Percentiles rank a stretch among this genome's conserved stretches.
Conservation (phyloP, 1,140 invertebrate species). For the Hydropsyche tenuis region DNA sequence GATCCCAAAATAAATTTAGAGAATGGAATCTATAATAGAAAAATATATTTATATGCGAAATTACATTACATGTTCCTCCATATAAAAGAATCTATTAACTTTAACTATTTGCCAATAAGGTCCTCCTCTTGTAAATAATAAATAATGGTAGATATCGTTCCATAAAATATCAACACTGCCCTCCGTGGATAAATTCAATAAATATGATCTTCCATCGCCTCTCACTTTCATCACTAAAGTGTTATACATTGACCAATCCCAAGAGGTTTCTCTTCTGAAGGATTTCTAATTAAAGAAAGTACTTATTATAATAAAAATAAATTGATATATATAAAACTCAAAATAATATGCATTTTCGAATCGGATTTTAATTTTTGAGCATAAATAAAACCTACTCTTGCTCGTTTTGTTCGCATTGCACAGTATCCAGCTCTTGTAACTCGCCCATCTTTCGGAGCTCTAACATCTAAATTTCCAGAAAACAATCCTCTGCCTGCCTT, state of each 20-base stretch:
- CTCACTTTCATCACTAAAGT: constrained; percentile 83
- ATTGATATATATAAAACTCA: constrained; percentile 30
- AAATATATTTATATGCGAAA: background rate
- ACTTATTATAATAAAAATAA: constrained; percentile 31
- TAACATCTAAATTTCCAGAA: constrained; percentile 72
- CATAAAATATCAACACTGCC: constrained; percentile 80
- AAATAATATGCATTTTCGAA: too few relatives aligned
- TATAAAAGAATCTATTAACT: too few relatives aligned
- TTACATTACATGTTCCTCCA: too few relatives aligned
- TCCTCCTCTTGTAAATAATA: constrained; percentile 89
- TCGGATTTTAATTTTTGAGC: too few relatives aligned
- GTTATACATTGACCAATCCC: constrained; percentile 81
- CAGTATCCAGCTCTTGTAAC: constrained; percentile 79
- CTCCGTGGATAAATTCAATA: constrained; percentile 75
- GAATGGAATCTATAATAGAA: constrained; percentile 83
- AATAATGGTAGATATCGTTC: constrained; percentile 85
- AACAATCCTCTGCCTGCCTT: constrained; percentile 77
- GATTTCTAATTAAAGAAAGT: constrained; percentile 69
- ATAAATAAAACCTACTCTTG: background rate
- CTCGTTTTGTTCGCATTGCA: constrained; percentile 71
- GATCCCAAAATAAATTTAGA: constrained; percentile 87
- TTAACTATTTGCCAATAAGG: constrained; percentile 94
- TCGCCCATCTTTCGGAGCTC: constrained; percentile 80
- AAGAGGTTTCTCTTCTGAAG: constrained; percentile 74
- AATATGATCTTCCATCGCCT: constrained; percentile 90